Conservation (phyloP, 2,797 vertebrate genomes). For the Morus bassanus region DNA sequence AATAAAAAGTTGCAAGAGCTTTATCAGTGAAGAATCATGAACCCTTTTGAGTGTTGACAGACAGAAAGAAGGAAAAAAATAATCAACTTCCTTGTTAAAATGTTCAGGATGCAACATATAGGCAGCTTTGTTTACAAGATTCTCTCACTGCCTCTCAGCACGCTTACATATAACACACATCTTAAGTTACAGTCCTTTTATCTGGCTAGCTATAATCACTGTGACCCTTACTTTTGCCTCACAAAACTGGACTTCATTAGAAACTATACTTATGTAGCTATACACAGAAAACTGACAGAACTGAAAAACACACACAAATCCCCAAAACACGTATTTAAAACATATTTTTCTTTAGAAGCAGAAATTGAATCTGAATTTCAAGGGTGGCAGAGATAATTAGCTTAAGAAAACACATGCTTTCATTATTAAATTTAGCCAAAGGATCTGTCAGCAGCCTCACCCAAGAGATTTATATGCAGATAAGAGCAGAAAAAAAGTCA, state of each 20-base stretch:
- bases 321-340: neutral
- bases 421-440: conserved; percentile 11
- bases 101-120: neutral
- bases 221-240: neutral
- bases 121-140: neutral
- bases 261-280: neutral
- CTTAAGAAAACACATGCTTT: neutral
- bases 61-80: neutral
- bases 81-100: neutral
- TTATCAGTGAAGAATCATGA: neutral
- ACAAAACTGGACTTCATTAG: neutral
- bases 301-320: neutral
- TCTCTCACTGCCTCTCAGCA: neutral
- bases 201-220: neutral
- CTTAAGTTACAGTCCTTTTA: neutral
- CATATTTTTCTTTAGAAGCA: neutral
- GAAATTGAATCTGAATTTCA: conserved; percentile 11
- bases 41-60: neutral
- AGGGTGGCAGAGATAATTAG: conserved; percentile 15
- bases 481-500: neutral
- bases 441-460: neutral
- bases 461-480: conserved; percentile 6
- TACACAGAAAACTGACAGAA: neutral
- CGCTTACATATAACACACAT: neutral
- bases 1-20: neutral